These are phyloP conservation scores for Belgica antarctica DNA, from an alignment of 2,888 invertebrate species.

Conservation along the genomic window DNA sequence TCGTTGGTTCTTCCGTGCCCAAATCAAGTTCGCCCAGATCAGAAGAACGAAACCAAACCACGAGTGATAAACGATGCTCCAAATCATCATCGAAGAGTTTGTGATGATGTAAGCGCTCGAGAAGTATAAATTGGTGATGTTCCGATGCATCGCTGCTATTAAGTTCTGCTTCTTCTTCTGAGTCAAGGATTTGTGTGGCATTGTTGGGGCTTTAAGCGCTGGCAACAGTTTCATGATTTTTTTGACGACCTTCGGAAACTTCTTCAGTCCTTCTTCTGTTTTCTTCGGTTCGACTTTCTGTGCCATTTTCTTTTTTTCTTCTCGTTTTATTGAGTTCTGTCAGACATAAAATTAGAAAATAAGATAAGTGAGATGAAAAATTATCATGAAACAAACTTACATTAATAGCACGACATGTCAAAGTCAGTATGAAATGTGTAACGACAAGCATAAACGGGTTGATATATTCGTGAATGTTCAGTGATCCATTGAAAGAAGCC, in stretches of 20 bases:
- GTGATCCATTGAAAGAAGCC: background rate
- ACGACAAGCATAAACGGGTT: conserved; percentile 3
- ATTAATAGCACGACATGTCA: background rate
- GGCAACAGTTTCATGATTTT: background rate
- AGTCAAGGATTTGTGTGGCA: background rate
- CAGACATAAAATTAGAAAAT: too few relatives aligned
- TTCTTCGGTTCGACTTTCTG: background rate
- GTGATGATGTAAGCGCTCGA: background rate
- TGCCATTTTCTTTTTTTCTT: background rate
- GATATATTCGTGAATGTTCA: background rate
- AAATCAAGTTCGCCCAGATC: conserved; percentile 66
- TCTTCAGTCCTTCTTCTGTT: background rate
- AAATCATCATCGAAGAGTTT: conserved; percentile 54
- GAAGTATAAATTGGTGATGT: background rate
- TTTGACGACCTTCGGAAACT: too few relatives aligned
- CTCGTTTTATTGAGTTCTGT: background rate
- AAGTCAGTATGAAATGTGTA: conserved; percentile 1
- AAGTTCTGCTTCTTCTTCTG: background rate
- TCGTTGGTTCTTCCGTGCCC: conserved; percentile 69
- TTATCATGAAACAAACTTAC: background rate
- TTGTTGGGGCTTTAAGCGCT: background rate
- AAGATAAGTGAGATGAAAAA: too few relatives aligned
- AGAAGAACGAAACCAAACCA: conserved; percentile 70
- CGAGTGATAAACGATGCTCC: conserved; percentile 73
- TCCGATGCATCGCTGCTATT: background rate